Percentiles rank a stretch among this genome's conserved stretches.
Conservation (phyloP, 2,888 invertebrate genomes). For the Nephrotoma guestfalica region DNA sequence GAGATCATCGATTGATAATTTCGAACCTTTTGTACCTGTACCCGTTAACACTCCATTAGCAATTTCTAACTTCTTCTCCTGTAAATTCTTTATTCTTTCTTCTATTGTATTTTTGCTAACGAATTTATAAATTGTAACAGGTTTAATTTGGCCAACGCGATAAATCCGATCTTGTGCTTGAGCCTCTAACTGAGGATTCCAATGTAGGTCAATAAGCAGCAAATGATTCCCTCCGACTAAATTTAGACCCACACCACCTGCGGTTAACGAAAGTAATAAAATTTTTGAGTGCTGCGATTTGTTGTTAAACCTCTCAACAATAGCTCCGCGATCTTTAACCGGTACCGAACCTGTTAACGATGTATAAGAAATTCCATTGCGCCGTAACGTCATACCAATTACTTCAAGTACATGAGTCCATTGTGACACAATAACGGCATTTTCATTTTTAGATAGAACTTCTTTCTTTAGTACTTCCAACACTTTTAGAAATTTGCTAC, state of each 20-base stretch:
- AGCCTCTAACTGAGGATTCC: conserved; percentile 92
- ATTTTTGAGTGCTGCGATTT: conserved; percentile 41
- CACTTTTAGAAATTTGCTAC: conserved; percentile 52
- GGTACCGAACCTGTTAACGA: conserved; percentile 64
- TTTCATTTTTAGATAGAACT: conserved; percentile 42
- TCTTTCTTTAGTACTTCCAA: conserved; percentile 40
- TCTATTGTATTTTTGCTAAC: conserved; percentile 53
- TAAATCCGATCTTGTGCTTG: conserved; percentile 93
- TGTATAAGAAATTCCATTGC: conserved; percentile 38
- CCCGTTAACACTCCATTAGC: conserved; percentile 69
- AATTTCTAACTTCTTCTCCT: conserved; percentile 61
- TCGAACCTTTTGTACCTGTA: conserved; percentile 43
- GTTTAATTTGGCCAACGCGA: conserved; percentile 72
- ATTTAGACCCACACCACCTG: conserved; percentile 92
- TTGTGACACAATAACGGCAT: conserved; percentile 80
- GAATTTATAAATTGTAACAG: conserved; percentile 71
- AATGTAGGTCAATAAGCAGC: conserved; percentile 80
- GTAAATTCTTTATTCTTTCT: conserved; percentile 65
- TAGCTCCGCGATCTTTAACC: conserved; percentile 51
- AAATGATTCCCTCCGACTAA: conserved; percentile 85
- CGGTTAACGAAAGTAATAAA: conserved; percentile 73
- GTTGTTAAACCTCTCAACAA: conserved; percentile 58
- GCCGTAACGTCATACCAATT: conserved; percentile 46
- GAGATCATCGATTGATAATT: conserved; percentile 67
- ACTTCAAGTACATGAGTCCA: conserved; percentile 76